Base-by-base conservation (phyloP, 2,888 invertebrate species). In the Drymonia ruficornis region DNA sequence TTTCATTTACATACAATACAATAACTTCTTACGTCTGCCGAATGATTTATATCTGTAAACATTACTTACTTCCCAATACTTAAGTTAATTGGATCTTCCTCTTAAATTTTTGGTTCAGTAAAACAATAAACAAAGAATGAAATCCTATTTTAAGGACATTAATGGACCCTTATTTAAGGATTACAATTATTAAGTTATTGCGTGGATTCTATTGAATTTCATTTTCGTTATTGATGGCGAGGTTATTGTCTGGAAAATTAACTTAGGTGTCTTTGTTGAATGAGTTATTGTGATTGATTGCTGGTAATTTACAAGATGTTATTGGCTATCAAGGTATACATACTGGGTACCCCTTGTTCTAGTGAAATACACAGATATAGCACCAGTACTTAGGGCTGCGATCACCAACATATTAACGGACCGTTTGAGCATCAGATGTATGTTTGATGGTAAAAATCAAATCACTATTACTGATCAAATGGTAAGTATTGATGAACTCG, bases 1-100 rank as follows among this genome's bases (percentile, higher is more conserved):
- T 36, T 36, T 5, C 36, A 36, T 36, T n/a, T n/a, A 36, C n/a
- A 36, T 36, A 36, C 36, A 11, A 13, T 11, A 18, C 4, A 42
- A 18, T 16, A 42, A 19, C 8, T 18, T 42, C 16, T 9, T 19
- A 42, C 11, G 12, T 16, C 19, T 42, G 18, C 42, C n/a, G n/a
- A 42, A 42, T 44, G 23, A 28, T 44, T 44, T 19, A 28, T 44
- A n/a, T 44, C 13, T 23, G 9, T 23, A 23, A 3, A 23, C 11
- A 23, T 44, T 44, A 13, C 1, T 18, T 54, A 61, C 51, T 52
- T 48, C 31, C 34, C 13, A 57, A 59, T 68, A 62, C 67, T 61
- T 61, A 67, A 63, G 59, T 57, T 66, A 75, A 74, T 70, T 67
- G 63, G 67, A 65, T 69, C 55, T 61, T 56, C 50, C 44, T 54